These are phyloP conservation scores for Ceratotherium simum DNA, from an alignment of 2,113 vertebrate genomes.

Conservation along the genomic window DNA sequence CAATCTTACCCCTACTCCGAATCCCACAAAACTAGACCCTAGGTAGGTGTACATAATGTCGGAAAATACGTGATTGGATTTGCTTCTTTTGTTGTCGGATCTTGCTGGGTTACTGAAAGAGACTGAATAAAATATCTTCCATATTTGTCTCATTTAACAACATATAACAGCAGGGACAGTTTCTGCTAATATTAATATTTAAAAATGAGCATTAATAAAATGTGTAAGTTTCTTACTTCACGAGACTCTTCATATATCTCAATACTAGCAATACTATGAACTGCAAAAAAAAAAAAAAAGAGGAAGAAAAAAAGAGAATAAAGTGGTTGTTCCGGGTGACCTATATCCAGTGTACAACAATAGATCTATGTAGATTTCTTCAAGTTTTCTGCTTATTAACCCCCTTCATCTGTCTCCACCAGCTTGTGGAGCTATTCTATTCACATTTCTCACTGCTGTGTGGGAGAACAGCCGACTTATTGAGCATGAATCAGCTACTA, in stretches of 20 bases:
- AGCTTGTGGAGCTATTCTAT: background rate
- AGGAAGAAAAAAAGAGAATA: background rate
- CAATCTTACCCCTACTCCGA: fast-evolving
- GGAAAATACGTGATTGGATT: background rate
- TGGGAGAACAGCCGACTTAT: conserved; percentile 10
- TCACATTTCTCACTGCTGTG: conserved; percentile 33
- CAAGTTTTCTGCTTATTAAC: background rate
- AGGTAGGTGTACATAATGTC: no score
- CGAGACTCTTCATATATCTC: background rate
- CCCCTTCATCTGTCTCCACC: background rate
- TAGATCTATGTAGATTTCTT: background rate
- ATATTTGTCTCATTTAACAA: background rate
- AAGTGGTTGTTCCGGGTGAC: background rate
- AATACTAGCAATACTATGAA: background rate
- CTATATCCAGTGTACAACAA: no score
- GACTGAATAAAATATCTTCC: background rate
- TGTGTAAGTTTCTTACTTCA: background rate
- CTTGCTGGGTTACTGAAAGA: background rate
- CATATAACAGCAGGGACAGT: background rate
- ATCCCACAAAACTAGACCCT: background rate
- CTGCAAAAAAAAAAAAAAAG: background rate
- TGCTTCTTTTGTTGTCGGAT: background rate
- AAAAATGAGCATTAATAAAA: background rate
- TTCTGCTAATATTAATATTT: background rate
- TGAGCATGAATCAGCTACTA: conserved; percentile 69